These are phyloP conservation scores for Caerostris extrusa DNA, from an alignment of 1,140 invertebrate genomes.

Conservation along the genomic window DNA sequence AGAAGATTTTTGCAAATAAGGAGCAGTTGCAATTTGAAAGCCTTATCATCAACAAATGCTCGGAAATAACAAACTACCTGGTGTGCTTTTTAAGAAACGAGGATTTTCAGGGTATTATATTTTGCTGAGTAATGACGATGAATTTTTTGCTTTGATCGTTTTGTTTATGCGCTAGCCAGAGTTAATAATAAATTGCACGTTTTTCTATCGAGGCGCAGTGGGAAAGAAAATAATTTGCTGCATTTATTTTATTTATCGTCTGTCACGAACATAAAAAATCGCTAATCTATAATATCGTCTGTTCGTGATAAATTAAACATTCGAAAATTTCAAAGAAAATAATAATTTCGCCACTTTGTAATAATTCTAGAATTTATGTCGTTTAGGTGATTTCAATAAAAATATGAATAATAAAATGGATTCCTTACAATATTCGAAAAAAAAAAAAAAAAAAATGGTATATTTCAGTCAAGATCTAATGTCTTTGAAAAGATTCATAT, in stretches of 20 bases:
- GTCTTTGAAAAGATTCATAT: too few relatives aligned
- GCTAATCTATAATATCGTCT: conserved; percentile 13
- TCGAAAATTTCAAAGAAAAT: not conserved
- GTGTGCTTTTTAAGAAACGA: conserved; percentile 53
- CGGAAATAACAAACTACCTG: conserved; percentile 64
- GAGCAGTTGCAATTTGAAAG: conserved; percentile 69
- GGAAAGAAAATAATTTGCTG: conserved; percentile 6
- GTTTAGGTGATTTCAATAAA: not conserved
- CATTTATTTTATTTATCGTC: conserved; percentile 26
- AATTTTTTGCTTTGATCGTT: conserved; percentile 32
- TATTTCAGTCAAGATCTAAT: too few relatives aligned
- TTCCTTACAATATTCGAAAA: too few relatives aligned
- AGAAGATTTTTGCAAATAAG: conserved; percentile 75
- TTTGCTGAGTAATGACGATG: conserved; percentile 33
- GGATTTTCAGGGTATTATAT: not conserved
- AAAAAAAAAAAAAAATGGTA: not conserved
- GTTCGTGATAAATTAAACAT: conserved; percentile 3
- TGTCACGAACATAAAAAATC: conserved; percentile 10
- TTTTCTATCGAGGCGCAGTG: not conserved
- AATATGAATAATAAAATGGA: not conserved
- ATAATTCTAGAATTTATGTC: too few relatives aligned
- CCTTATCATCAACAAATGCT: conserved; percentile 75
- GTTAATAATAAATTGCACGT: conserved; percentile 29
- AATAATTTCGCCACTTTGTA: not conserved
- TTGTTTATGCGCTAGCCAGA: not conserved